Conservation (phyloP, 2,113 vertebrate genomes). For the Perccottus glenii region DNA sequence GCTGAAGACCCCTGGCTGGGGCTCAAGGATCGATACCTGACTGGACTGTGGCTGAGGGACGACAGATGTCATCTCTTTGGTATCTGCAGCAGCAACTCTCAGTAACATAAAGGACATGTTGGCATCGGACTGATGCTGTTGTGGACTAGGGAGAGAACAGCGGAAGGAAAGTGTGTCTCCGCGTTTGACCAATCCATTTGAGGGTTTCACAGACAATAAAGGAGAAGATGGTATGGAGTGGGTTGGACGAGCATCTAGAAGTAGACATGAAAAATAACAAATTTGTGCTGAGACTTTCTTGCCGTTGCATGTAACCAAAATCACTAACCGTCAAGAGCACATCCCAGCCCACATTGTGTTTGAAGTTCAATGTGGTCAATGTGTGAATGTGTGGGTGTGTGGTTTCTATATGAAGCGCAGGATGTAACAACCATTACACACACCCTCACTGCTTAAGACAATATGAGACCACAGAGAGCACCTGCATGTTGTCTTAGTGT, state of each 20-base stretch:
- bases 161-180: conserved; percentile 59
- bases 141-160: conserved; percentile 41
- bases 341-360: conserved; percentile 23
- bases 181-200: conserved; percentile 40
- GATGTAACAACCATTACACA: conserved; percentile 58
- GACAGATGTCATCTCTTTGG: neutral
- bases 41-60: conserved; percentile 16
- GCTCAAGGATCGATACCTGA: conserved; percentile 24
- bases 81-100: neutral
- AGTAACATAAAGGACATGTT: conserved; percentile 49
- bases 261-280: neutral
- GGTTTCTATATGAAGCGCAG: conserved; percentile 64
- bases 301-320: neutral
- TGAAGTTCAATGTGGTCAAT: conserved; percentile 19
- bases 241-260: conserved; percentile 24
- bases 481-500: conserved; percentile 39
- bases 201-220: conserved; percentile 57
- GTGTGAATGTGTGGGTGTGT: conserved; percentile 30
- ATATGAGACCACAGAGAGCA: conserved; percentile 56
- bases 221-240: conserved; percentile 26
- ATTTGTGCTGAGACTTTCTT: neutral
- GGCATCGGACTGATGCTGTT: neutral
- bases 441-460: conserved; percentile 60
- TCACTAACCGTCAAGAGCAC: conserved; percentile 31
- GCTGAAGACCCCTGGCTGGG: conserved; percentile 52